These are phyloP conservation scores for Athene noctua DNA, from an alignment of 2,113 vertebrate genomes.

Conservation along the genomic window DNA sequence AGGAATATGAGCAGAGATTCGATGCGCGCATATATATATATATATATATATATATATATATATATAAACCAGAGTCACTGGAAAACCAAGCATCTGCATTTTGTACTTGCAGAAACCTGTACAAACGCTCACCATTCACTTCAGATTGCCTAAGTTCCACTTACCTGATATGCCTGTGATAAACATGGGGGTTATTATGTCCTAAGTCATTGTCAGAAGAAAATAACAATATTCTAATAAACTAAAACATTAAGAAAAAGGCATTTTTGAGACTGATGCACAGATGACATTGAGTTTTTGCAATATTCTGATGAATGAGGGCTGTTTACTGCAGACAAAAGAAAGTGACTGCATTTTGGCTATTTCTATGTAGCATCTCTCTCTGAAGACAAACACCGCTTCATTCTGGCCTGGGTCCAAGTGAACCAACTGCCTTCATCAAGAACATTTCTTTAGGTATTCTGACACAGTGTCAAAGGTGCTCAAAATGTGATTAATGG, in stretches of 20 bases:
- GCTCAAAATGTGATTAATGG: neutral
- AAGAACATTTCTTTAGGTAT: neutral
- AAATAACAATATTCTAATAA: conserved; percentile 11
- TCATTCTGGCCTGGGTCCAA: neutral
- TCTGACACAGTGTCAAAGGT: neutral
- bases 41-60: neutral
- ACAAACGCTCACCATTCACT: neutral
- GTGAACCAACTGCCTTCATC: neutral
- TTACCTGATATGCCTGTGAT: neutral
- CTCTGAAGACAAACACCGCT: neutral
- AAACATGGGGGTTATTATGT: neutral
- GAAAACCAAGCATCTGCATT: neutral
- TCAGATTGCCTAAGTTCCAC: neutral
- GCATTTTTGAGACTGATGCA: neutral
- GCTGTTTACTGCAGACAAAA: neutral
- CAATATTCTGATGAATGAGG: neutral
- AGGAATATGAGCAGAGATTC: neutral
- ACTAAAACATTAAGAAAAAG: neutral
- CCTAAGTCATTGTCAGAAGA: neutral
- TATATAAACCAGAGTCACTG: neutral
- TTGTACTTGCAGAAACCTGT: neutral
- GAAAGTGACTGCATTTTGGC: neutral
- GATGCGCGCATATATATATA: neutral
- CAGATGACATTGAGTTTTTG: neutral
- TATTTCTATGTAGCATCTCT: neutral